These are phyloP conservation scores for Euzetes globulus DNA, from an alignment of 2,888 invertebrate genomes.

Conservation along the genomic window DNA sequence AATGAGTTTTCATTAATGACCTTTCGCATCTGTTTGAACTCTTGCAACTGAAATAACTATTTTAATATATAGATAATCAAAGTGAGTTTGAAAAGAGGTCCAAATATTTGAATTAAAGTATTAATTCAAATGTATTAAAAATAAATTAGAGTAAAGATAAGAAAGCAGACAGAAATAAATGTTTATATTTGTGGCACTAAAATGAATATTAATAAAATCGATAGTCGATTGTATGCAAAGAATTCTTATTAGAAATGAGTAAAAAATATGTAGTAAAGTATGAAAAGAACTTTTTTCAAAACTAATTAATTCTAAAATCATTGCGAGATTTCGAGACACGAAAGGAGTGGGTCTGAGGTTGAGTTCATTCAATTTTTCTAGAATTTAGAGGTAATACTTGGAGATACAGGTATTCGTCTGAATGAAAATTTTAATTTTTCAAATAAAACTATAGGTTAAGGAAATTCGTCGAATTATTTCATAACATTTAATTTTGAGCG, in stretches of 20 bases:
- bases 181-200: background rate
- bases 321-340: background rate
- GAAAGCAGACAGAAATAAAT: background rate
- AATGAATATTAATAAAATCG: conserved; percentile 2
- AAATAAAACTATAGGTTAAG: background rate
- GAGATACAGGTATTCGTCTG: background rate
- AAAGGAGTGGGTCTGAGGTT: background rate
- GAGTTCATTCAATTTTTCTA: background rate
- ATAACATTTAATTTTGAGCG: background rate
- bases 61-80: too few species aligned
- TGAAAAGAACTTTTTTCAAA: background rate
- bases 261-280: too few species aligned
- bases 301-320: conserved; percentile 1
- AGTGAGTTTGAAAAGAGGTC: background rate
- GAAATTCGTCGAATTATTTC: background rate
- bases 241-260: background rate
- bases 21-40: too few species aligned
- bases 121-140: background rate
- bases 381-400: background rate
- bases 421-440: background rate
- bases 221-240: background rate
- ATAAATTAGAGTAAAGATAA: background rate
- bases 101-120: background rate
- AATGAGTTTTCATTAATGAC: too few species aligned
- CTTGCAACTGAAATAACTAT: too few species aligned